Evolutionary conservation across 2,888 invertebrate species (phyloP).

Genomic region (Diarsia dahlii): DNA sequence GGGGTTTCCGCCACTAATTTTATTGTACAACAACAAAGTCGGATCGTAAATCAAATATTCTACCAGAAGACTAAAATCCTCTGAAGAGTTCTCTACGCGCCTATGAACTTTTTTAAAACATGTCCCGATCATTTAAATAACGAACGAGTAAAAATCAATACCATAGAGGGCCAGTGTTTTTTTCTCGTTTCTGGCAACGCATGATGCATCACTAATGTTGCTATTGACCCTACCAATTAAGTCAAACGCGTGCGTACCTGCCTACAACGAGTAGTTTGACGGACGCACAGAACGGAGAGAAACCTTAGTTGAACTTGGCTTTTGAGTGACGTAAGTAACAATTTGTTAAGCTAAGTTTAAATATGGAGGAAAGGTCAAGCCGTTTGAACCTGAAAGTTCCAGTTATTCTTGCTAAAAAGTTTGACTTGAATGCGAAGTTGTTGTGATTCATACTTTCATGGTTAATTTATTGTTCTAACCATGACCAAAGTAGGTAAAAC

Average conservation of each 20-base stretch:
- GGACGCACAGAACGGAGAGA: constrained; percentile 37
- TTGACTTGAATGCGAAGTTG: not conserved
- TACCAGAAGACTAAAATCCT: not conserved
- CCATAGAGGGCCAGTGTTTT: constrained; percentile 41
- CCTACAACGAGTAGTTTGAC: constrained; percentile 31
- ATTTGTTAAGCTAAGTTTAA: constrained; percentile 30
- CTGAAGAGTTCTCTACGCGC: too few species aligned
- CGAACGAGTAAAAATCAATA: constrained; percentile 50
- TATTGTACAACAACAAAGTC: not conserved
- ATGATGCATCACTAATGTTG: constrained; percentile 61
- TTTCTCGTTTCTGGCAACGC: constrained; percentile 52
- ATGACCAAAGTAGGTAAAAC: not conserved
- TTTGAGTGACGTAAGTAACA: constrained; percentile 30
- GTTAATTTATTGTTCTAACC: not conserved
- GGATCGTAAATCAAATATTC: not conserved
- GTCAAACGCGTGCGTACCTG: constrained; percentile 30
- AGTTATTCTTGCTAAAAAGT: constrained; percentile 2
- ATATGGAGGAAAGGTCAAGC: constrained; percentile 15
- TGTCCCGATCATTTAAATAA: constrained; percentile 3
- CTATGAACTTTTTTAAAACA: constrained; percentile 14
- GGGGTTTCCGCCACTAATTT: not conserved
- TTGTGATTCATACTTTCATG: not conserved
- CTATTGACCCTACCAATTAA: constrained; percentile 62
- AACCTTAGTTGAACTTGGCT: constrained; percentile 29
- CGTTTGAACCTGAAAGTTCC: constrained; percentile 23